Conservation (phyloP, 2,797 vertebrate genomes). For the Craterocephalus amniculus region DNA sequence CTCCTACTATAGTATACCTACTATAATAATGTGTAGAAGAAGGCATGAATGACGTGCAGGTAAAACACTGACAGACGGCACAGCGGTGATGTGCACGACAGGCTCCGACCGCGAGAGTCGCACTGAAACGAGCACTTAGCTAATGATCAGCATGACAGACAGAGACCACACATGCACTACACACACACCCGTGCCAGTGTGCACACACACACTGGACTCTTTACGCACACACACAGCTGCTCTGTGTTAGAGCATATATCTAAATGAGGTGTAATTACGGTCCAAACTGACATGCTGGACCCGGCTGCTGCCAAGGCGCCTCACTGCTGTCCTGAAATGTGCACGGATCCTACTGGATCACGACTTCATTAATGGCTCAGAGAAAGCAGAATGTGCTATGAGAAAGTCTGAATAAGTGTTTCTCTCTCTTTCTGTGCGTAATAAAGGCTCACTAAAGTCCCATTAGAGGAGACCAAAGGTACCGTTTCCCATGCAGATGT, state of each 20-base stretch:
- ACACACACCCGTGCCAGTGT: conserved; percentile 32
- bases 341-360: conserved; percentile 58
- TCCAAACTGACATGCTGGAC: conserved; percentile 65
- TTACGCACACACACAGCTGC: conserved; percentile 35
- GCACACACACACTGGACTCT: conserved; percentile 18
- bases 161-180: conserved; percentile 54
- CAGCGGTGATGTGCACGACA: conserved; percentile 63
- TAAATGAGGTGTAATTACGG: conserved; percentile 72
- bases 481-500: conserved; percentile 25
- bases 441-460: conserved; percentile 35
- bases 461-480: conserved; percentile 36
- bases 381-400: conserved; percentile 60
- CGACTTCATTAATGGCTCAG: conserved; percentile 57
- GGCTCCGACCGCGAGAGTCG: conserved; percentile 65
- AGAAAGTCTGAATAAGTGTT: conserved; percentile 62
- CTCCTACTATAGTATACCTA: too few relatives aligned
- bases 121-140: conserved; percentile 62
- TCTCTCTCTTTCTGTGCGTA: conserved; percentile 42
- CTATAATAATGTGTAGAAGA: not conserved
- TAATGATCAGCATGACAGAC: conserved; percentile 52
- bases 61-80: conserved; percentile 44
- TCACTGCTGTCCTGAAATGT: conserved; percentile 57
- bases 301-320: conserved; percentile 59
- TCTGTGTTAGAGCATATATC: conserved; percentile 59
- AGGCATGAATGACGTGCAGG: conserved; percentile 45